phyloP scores from a whole-genome alignment of 1,140 invertebrate species.

The Saccostrea echinata region DNA sequence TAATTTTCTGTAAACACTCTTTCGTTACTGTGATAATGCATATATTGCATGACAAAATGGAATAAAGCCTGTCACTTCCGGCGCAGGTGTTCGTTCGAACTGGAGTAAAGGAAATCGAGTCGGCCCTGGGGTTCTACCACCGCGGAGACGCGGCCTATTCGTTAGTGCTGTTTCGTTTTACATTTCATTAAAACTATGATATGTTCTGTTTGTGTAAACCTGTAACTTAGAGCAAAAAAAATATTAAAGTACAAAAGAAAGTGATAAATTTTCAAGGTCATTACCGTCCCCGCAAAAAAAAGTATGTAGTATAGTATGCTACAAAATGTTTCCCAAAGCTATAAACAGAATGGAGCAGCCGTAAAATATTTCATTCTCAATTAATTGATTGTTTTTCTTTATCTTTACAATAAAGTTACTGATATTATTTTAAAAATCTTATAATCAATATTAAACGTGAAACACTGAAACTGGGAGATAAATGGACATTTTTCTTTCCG shows the following conservation, averaged over 20 bases:
- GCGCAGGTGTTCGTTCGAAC: neutral
- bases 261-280: neutral
- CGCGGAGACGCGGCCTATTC: neutral
- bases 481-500: too few relatives aligned
- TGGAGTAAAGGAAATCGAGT: neutral
- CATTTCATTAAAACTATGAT: neutral
- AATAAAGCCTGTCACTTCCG: conserved; percentile 15
- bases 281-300: neutral
- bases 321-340: too few relatives aligned
- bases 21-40: neutral
- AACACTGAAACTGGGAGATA: too few relatives aligned
- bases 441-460: too few relatives aligned
- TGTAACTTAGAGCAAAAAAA: neutral
- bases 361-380: too few relatives aligned
- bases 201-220: neutral
- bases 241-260: neutral
- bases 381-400: too few relatives aligned
- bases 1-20: neutral
- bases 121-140: neutral
- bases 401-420: too few relatives aligned
- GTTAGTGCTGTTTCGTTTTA: neutral
- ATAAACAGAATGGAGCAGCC: too few relatives aligned
- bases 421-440: too few relatives aligned
- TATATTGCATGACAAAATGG: conserved; percentile 14
- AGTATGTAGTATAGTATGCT: too few relatives aligned